A percentile compares a stretch with the other conserved stretches of the same genome.
These are phyloP conservation scores for Pristionchus japonicus DNA, from an alignment of 2,888 invertebrate species.

Conservation along the genomic window DNA sequence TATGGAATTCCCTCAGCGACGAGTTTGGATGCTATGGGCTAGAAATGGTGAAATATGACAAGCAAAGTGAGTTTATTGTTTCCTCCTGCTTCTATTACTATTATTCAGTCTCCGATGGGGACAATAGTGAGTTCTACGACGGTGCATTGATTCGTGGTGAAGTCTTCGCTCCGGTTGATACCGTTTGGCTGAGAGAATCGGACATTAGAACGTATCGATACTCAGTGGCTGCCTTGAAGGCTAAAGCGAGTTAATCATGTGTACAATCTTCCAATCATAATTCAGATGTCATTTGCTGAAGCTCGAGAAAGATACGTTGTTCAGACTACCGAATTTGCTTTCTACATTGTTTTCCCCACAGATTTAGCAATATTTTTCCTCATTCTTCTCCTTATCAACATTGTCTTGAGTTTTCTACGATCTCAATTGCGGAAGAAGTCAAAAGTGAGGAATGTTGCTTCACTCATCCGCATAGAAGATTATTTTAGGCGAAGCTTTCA, in stretches of 20 bases:
- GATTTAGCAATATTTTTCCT: not conserved
- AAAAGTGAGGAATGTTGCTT: not conserved
- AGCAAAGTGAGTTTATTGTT: not conserved
- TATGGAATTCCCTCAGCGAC: not conserved
- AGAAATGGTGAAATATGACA: conserved; percentile 1
- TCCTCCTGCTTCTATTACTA: not conserved
- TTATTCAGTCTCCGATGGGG: not conserved
- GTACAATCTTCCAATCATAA: not conserved
- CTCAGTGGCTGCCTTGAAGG: not conserved
- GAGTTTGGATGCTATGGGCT: not conserved
- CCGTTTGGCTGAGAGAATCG: not conserved
- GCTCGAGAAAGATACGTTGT: not conserved
- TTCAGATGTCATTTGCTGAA: not conserved
- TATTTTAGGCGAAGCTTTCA: not conserved
- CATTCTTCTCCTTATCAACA: not conserved
- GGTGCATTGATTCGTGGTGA: not conserved
- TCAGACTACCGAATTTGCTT: not conserved
- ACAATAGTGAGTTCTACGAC: not conserved
- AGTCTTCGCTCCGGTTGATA: not conserved
- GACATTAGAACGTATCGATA: not conserved
- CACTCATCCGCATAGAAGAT: not conserved
- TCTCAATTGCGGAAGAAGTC: not conserved
- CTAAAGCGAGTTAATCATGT: not conserved
- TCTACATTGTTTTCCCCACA: not conserved
- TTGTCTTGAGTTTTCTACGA: not conserved